A percentile compares a stretch with the other conserved stretches of the same genome.
Conservation (phyloP, 2,113 vertebrate genomes). For the Tenebrosternarchus preto region DNA sequence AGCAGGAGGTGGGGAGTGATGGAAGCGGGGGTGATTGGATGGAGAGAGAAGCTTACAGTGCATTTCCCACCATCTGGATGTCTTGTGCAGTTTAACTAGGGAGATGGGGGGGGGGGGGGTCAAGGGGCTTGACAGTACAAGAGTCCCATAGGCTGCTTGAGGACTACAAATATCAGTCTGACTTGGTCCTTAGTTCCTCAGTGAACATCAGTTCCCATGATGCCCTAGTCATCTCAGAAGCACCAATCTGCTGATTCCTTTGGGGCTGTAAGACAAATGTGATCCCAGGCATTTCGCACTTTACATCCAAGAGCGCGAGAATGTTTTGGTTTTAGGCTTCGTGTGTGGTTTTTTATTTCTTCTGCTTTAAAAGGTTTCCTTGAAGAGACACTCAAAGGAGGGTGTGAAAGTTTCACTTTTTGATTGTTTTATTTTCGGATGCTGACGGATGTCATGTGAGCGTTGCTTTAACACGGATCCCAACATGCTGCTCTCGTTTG, state of each 20-base stretch:
- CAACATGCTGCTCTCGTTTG: too few species aligned
- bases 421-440: too few species aligned
- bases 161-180: conserved; percentile 25
- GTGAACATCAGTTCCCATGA: conserved; percentile 14
- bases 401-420: background rate
- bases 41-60: conserved; percentile 27
- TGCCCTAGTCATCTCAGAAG: conserved; percentile 5
- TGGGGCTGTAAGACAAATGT: conserved; percentile 4
- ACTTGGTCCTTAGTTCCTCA: background rate
- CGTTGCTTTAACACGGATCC: too few species aligned
- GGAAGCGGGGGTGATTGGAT: background rate
- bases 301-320: background rate
- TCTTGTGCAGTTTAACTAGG: conserved; percentile 27
- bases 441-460: too few species aligned
- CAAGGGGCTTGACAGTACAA: conserved; percentile 12
- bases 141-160: conserved; percentile 16
- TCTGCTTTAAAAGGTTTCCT: background rate
- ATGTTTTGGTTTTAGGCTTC: background rate
- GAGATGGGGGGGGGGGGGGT: background rate
- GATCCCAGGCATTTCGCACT: background rate
- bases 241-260: conserved; percentile 14
- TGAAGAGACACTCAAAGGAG: background rate
- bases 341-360: conserved; percentile 9
- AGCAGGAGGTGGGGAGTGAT: background rate
- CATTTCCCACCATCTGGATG: conserved; percentile 34